Evolutionary conservation across 2,888 invertebrate species (phyloP).

Genomic region (Eledone cirrhosa): DNA sequence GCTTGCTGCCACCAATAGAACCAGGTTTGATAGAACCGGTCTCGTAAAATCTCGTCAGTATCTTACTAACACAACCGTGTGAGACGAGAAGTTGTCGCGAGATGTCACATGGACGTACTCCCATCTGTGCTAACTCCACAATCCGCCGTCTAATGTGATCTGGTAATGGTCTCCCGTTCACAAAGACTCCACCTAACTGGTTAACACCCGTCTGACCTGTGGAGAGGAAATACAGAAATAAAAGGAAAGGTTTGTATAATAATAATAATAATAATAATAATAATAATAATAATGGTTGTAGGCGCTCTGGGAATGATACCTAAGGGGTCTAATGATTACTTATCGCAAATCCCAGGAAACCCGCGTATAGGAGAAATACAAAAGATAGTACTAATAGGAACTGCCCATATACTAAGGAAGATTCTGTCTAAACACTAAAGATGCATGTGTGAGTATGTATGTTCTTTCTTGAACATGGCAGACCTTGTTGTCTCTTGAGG

Average conservation of each 20-base stretch:
- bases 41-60: constrained; percentile 94
- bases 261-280: too few relatives aligned
- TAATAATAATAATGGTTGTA: too few relatives aligned
- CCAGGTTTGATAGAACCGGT: constrained; percentile 96
- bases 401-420: too few relatives aligned
- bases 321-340: too few relatives aligned
- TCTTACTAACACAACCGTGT: constrained; percentile 97
- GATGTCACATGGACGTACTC: constrained; percentile 95
- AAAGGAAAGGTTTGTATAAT: neutral
- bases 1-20: constrained; percentile 93
- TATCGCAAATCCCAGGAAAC: too few relatives aligned
- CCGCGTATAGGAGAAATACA: too few relatives aligned
- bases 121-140: constrained; percentile 92
- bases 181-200: constrained; percentile 95
- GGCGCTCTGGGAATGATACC: too few relatives aligned
- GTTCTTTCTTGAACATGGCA: too few relatives aligned
- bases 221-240: constrained; percentile 32
- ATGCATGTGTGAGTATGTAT: too few relatives aligned
- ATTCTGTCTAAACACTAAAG: too few relatives aligned
- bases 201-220: constrained; percentile 96
- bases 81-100: constrained; percentile 93
- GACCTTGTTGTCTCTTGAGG: too few relatives aligned
- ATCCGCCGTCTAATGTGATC: constrained; percentile 92
- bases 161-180: constrained; percentile 95
- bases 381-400: too few relatives aligned